phyloP scores from a whole-genome alignment of 2,797 vertebrate genomes.

The Holocentrus rufus region DNA sequence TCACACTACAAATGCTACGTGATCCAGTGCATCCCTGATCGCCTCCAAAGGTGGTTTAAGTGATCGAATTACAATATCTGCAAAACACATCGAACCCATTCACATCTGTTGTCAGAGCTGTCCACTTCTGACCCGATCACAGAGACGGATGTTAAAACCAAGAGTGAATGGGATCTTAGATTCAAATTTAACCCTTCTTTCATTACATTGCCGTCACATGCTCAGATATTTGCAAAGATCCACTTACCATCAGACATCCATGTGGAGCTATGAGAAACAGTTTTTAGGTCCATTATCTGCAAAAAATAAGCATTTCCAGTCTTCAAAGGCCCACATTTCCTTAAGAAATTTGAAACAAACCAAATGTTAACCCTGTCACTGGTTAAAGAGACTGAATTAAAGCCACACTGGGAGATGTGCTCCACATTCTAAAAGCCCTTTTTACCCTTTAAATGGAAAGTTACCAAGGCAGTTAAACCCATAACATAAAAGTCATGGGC shows the following conservation, averaged over 20 bases:
- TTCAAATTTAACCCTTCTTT: constrained; percentile 2
- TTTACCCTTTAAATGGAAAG: constrained; percentile 78
- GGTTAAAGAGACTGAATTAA: constrained; percentile 66
- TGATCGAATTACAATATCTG: too few species aligned
- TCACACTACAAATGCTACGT: too few species aligned
- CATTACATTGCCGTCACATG: not conserved
- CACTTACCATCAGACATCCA: not conserved
- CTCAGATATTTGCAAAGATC: not conserved
- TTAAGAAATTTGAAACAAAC: constrained; percentile 38
- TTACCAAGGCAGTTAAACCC: constrained; percentile 73
- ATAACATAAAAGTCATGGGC: constrained; percentile 78
- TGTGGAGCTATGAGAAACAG: constrained; percentile 5
- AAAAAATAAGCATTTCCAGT: constrained; percentile 25
- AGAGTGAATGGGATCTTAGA: not conserved
- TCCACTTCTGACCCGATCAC: too few species aligned
- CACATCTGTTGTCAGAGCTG: too few species aligned
- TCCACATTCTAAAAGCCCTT: constrained; percentile 66
- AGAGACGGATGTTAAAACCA: too few species aligned
- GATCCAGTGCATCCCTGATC: too few species aligned
- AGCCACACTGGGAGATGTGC: constrained; percentile 51
- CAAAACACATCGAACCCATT: too few species aligned
- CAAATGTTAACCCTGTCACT: constrained; percentile 65
- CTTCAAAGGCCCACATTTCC: constrained; percentile 32
- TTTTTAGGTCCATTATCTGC: constrained; percentile 1
- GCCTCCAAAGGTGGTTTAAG: too few species aligned